Base-by-base conservation (phyloP, 2,113 vertebrate species). In the Callaeas wilsoni region DNA sequence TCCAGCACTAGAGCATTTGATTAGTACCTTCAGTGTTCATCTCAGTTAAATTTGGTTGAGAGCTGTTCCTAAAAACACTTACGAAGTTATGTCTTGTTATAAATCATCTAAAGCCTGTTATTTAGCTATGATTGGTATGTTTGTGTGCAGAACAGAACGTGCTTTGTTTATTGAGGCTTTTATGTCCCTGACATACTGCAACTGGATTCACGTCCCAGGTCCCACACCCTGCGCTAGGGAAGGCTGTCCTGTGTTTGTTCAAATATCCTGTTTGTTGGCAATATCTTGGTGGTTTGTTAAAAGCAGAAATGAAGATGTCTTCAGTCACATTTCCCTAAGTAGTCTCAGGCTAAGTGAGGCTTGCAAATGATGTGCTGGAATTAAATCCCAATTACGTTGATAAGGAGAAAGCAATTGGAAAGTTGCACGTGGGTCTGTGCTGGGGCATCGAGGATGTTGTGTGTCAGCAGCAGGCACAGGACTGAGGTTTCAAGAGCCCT, bases 11-110 rank as follows among this genome's bases (percentile, higher is more conserved):
- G 73, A 87, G 69, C 13, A 0, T 84, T 94, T 88, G 96, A 94
- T 96, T 65, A 91, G 83, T 49, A 60, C 44, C 71, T 87, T 97
- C 44, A 35, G 30, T 79, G 47, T 92, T 96, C 84, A 59, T 59
- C 70, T 83, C 49, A 29, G 52, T 53, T 89, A 81, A 88, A 67
- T 91, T 55, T 39, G 42, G 83, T 86, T 90, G 56, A 92, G 60
- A 74, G 69, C 84, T 90, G 59, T 82, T 95, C 94, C 93, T 97
- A 73, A 96, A 94, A 86, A 62, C 37, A 42, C 46, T 42, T 87
- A 29, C 0, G 84, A 89, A 95, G 73, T 89, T 94, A 46, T 29
- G 15, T 88, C 83, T 68, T 73, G 5, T 33, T 95, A 76, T 76
- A 77, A 89, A 86, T 93, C 13, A 84, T 86, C 78, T 33, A 57